Evolutionary conservation across 2,888 invertebrate genomes (phyloP), one percentile per base, ranked within the genome.

Genomic region (Perdita meconis): DNA sequence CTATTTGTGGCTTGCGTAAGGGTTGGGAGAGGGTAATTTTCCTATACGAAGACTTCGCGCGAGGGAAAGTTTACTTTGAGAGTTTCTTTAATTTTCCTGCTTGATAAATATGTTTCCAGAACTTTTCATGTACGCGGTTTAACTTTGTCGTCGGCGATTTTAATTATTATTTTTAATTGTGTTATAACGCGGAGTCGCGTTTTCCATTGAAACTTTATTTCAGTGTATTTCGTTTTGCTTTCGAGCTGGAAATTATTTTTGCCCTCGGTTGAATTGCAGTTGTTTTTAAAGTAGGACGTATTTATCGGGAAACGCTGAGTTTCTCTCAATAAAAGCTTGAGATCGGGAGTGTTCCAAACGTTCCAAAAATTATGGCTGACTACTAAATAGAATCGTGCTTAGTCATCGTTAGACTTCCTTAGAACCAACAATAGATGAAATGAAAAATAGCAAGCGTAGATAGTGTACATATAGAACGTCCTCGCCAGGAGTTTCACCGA

Each of bases 371-470:
- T n/a, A n/a, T 26, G 13, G 12, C 4, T 26, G n/a, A 59, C 42
- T n/a, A 22, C 24, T 8, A 16, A 44, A 24, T 64, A 24, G 38
- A 40, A 19, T 26, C 19, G 6, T 3, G 22, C 51, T 40, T 19
- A n/a, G 16, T 47, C 61, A 34, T 61, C 34, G 30, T 10, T 73
- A 61, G 60, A 34, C 47, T 40, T 47, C 50, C 19, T 24, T 38
- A 66, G 44, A 64, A 8, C 16, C n/a, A 38, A 13, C 36, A 36
- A 38, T 67, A 67, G 60, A 55, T 60, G n/a, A 38, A 22, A 30
- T 8, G 24, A 38, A n/a, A 19, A 38, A 38, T 40, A 30, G 44
- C 13, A 12, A 59, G 30, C 34, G 30, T 64, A 64, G 42, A 40
- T 71, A 65, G 55, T 1, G 22, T n/a, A 55, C 44, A 47, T 47